Base-by-base conservation (phyloP, 2,888 invertebrate genomes). In the Phaedon cochleariae region DNA sequence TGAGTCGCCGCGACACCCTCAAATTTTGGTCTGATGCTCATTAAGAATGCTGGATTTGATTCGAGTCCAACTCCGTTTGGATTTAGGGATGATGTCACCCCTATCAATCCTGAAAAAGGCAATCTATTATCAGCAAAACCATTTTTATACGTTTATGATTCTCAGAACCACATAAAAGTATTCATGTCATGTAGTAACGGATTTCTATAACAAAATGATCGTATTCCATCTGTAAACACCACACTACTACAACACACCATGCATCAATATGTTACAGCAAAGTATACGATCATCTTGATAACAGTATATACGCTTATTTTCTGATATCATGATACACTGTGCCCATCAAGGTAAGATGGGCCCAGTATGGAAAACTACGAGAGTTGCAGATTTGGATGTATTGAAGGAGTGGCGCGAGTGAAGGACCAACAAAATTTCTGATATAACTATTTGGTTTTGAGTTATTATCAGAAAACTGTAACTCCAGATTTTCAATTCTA, bases 11-110 rank as follows among this genome's bases (percentile, higher is more conserved):
- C 65, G 21, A 63, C 55, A 37, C 74, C 74, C 68, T 88, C 88
- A 85, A 88, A 86, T 85, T 88, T 88, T 58, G 84, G 84, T 73
- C 80, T 81, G n/a, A n/a, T n/a, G 72, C 82, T 80, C 73, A 82
- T 81, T 54, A 88, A 87, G 57, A 88, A 82, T 46, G 89, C 88
- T 62, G 89, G 88, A 78, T 89, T 89, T 81, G 88, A 85, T 74
- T 89, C 89, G 67, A 89, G 85, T 70, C 85, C 85, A 69, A 85
- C 85, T 64, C 90, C 90, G 81, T 89, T 90, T 62, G 90, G 90
- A 71, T 89, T 87, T 68, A 91, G 85, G 69, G 88, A 88, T 68
- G 90, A 87, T 64, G 90, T 86, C 75, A 90, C 84, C 77, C 90
- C 90, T 72, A 78, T 69, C 74, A 79, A 68, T 69, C 77, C 77